Conservation (phyloP, 2,113 vertebrate genomes). For the Dromaius novaehollandiae region DNA sequence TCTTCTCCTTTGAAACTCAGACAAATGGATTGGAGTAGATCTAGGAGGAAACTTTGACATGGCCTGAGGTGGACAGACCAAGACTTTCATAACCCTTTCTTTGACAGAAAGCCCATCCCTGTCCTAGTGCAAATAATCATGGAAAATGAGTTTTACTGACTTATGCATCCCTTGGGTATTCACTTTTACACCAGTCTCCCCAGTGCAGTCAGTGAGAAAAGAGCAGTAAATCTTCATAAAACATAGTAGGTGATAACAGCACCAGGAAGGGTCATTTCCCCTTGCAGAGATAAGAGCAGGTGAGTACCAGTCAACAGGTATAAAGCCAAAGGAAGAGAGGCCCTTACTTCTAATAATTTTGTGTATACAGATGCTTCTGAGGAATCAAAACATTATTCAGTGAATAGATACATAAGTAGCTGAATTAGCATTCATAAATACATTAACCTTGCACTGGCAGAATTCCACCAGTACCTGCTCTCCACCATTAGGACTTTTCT, state of each 20-base stretch:
- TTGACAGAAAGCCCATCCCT: background rate
- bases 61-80: background rate
- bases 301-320: background rate
- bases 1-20: background rate
- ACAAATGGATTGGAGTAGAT: background rate
- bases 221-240: conserved; percentile 42
- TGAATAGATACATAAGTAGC: background rate
- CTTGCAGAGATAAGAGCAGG: background rate
- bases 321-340: conserved; percentile 2
- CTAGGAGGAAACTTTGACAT: background rate
- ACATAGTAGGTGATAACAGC: conserved; percentile 22
- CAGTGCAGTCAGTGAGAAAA: background rate
- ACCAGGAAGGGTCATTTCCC: conserved; percentile 51
- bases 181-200: background rate
- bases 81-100: background rate
- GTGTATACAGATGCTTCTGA: background rate
- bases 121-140: background rate
- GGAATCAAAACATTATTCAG: background rate
- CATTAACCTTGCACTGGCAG: background rate
- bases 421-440: background rate
- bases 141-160: conserved; percentile 27
- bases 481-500: background rate
- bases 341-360: accelerated
- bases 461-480: background rate
- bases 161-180: background rate